Base-by-base conservation (phyloP, 2,113 vertebrate genomes). In the Tragelaphus scriptus region DNA sequence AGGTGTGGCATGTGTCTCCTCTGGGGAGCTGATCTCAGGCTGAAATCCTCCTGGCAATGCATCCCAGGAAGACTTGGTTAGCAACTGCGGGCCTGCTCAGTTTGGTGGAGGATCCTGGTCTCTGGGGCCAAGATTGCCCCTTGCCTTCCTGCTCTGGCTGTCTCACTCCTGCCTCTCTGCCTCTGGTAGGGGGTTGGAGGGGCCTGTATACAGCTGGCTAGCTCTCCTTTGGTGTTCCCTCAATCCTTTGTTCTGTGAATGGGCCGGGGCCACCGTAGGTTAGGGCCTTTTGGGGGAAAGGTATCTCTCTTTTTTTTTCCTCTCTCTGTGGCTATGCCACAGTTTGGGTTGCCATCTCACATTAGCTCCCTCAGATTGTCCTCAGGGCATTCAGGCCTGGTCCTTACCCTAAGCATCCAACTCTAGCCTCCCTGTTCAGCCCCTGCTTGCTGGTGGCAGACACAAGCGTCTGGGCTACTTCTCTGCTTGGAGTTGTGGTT, bases 181-280 rank as follows among this genome's bases (percentile, higher is more conserved):
- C n/a, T 71, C 65, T 71, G n/a, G 8, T 71, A 4, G 8, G 32
- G 9, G 5, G 17, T 10, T 9, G 4, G n/a, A 71, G 9, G 4
- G 65, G 65, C 65, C 32, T 71, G 8, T 21, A 71, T n/a, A 36
- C 17, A 71, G 65, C n/a, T 71, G 9, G 9, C n/a, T 36, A 36
- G n/a, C 65, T 71, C 17, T 71, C 68, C n/a, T 71, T 40, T 71
- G n/a, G 2, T 71, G 5, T 23, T 71, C 17, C n/a, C n/a, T 71
- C 68, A 36, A 71, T 36, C n/a, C n/a, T 71, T 40, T 12, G n/a
- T 12, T 68, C n/a, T 71, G 65, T 40, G 19, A 71, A 19, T 2
- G 10, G 17, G 10, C n/a, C 1, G 19, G 15, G n/a, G 10, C 19
- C 2, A 0, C 0, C 1, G n/a, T 71, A 23, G 68, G 68, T 23